These are phyloP conservation scores for Unio pictorum DNA, from an alignment of 2,888 invertebrate species.

Conservation along the genomic window DNA sequence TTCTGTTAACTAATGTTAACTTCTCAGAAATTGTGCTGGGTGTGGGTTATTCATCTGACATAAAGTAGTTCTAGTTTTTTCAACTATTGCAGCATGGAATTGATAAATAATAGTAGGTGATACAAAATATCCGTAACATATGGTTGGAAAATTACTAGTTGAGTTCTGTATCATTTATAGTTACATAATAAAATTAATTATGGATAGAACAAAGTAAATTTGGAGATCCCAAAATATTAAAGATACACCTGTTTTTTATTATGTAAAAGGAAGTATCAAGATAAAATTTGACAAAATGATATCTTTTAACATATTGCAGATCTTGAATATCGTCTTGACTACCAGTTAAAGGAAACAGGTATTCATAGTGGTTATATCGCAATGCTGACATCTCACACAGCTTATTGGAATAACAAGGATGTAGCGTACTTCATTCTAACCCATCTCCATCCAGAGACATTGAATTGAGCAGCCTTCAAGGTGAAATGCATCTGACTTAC, in stretches of 20 bases:
- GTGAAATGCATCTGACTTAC: too few relatives aligned
- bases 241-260: too few relatives aligned
- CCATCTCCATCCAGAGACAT: slow-evolving; percentile 58
- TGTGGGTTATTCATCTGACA: too few relatives aligned
- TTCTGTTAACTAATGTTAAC: too few relatives aligned
- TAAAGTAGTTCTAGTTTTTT: background rate
- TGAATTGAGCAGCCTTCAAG: slow-evolving; percentile 18
- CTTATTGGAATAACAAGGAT: slow-evolving; percentile 79
- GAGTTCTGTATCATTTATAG: too few relatives aligned
- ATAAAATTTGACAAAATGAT: background rate
- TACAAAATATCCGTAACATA: background rate
- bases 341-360: slow-evolving; percentile 75
- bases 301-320: slow-evolving; percentile 67
- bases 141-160: too few relatives aligned
- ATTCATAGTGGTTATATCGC: slow-evolving; percentile 77
- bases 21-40: too few relatives aligned
- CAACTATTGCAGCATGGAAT: background rate
- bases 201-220: too few relatives aligned
- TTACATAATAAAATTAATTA: too few relatives aligned
- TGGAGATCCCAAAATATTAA: too few relatives aligned
- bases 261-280: too few relatives aligned
- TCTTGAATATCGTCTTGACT: slow-evolving; percentile 77
- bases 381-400: slow-evolving; percentile 78
- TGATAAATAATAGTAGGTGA: background rate
- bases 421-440: slow-evolving; percentile 78